phyloP scores from a whole-genome alignment of 1,140 invertebrate species.

The Pristionchus pacificus region DNA sequence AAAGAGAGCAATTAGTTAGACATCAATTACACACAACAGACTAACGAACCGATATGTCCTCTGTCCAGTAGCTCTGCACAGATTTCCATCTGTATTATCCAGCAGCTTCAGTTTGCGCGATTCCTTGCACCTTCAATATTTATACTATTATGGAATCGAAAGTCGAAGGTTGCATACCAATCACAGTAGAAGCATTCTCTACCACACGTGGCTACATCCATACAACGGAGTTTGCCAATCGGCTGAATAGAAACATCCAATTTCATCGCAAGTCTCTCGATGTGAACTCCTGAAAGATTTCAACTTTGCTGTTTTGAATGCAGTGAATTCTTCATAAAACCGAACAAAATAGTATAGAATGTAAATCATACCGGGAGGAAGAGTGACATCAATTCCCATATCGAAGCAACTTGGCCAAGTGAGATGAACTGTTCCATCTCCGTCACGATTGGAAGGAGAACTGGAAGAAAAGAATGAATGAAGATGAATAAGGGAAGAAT shows the following conservation, averaged over 20 bases:
- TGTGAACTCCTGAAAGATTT: conserved; percentile 51
- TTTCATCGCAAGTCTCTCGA: conserved; percentile 56
- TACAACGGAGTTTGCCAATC: conserved; percentile 56
- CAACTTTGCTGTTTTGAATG: conserved; percentile 10
- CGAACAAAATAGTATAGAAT: conserved; percentile 6
- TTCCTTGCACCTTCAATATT: conserved; percentile 22
- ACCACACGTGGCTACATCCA: conserved; percentile 56
- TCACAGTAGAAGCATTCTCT: conserved; percentile 56
- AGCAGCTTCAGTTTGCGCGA: conserved; percentile 50
- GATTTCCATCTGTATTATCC: conserved; percentile 56
- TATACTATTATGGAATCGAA: conserved; percentile 6
- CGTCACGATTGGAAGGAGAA: conserved; percentile 51
- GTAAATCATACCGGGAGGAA: conserved; percentile 42
- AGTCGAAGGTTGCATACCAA: conserved; percentile 49
- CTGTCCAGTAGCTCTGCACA: conserved; percentile 54
- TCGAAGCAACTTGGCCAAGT: conserved; percentile 57
- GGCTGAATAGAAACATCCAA: conserved; percentile 53
- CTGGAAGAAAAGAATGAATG: conserved; percentile 40
- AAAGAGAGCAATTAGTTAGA: neutral
- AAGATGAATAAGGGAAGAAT: neutral
- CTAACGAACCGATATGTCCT: conserved; percentile 51
- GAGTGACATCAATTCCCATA: conserved; percentile 56
- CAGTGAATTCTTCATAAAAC: conserved; percentile 2
- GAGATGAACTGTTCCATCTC: conserved; percentile 43
- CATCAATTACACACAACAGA: too few species aligned